These are phyloP conservation scores for Nomada lathburiana DNA, from an alignment of 2,888 invertebrate genomes.

Conservation along the genomic window DNA sequence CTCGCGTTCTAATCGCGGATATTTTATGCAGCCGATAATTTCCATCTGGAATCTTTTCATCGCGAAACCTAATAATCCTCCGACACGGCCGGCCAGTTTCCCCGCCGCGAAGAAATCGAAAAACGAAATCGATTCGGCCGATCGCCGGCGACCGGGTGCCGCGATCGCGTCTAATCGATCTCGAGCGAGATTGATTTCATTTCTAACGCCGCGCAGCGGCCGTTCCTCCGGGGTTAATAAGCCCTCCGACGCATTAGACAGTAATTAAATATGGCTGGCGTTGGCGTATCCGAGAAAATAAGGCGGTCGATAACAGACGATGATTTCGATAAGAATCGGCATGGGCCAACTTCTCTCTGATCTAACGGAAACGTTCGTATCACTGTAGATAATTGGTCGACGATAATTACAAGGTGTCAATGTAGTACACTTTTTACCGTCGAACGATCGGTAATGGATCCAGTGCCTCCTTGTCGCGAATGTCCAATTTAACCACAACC, in stretches of 20 bases:
- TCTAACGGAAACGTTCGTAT: conserved; percentile 24
- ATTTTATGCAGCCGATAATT: conserved; percentile 47
- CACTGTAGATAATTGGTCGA: conserved; percentile 29
- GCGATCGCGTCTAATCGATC: conserved; percentile 68
- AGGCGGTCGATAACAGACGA: conserved; percentile 44
- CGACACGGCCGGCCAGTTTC: conserved; percentile 39
- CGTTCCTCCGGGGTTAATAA: conserved; percentile 65
- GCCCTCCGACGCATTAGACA: conserved; percentile 50
- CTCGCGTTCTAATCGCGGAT: conserved; percentile 48
- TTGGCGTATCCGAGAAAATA: conserved; percentile 51
- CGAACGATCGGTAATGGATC: conserved; percentile 1
- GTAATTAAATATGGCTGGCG: conserved; percentile 67
- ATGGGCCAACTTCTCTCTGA: conserved; percentile 27
- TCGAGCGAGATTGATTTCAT: conserved; percentile 67
- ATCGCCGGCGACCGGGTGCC: conserved; percentile 36
- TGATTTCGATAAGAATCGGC: conserved; percentile 61
- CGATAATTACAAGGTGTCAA: conserved; percentile 51
- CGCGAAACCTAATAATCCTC: conserved; percentile 55
- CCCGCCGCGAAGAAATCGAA: conserved; percentile 46
- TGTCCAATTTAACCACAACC: conserved; percentile 22
- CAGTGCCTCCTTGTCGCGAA: background rate
- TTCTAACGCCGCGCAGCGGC: conserved; percentile 57
- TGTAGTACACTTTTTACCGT: background rate
- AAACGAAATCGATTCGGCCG: conserved; percentile 63
- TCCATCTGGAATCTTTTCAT: conserved; percentile 21